phyloP scores from a whole-genome alignment of 2,113 vertebrate genomes.

The Notechis scutatus region DNA sequence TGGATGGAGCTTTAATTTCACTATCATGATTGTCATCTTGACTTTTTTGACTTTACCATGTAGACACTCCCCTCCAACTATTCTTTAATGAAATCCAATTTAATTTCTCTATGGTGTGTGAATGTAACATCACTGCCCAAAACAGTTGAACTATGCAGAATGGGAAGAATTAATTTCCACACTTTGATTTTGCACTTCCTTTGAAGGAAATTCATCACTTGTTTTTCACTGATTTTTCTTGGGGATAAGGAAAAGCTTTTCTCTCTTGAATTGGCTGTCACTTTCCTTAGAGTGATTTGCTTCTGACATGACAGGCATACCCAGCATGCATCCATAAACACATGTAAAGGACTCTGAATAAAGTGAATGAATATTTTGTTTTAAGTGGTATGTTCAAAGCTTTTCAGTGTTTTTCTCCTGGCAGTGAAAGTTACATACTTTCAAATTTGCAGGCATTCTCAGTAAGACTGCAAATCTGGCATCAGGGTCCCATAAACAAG shows the following conservation, averaged over 20 bases:
- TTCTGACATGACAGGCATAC: constrained; percentile 16
- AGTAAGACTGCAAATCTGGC: constrained; percentile 9
- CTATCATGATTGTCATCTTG: background rate
- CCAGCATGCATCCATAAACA: constrained; percentile 19
- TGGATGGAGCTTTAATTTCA: background rate
- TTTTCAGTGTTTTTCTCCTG: background rate
- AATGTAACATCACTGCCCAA: background rate
- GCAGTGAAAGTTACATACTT: background rate
- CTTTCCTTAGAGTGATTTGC: background rate
- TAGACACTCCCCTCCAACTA: background rate
- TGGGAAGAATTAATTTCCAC: background rate
- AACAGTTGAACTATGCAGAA: background rate
- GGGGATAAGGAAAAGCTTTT: background rate
- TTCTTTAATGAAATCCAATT: background rate
- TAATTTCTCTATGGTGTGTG: background rate
- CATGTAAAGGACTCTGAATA: background rate
- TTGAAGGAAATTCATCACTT: background rate
- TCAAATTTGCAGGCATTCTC: constrained; percentile 9
- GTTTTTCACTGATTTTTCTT: background rate
- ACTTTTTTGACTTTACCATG: background rate
- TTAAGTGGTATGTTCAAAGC: constrained; percentile 27
- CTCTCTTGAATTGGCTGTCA: background rate
- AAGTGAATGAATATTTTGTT: constrained; percentile 14
- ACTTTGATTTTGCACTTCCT: background rate
- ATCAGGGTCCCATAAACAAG: constrained; percentile 12